A percentile compares a stretch with the other conserved stretches of the same genome.
phyloP scores from a whole-genome alignment of 2,797 vertebrate species.

The Siniperca scherzeri region DNA sequence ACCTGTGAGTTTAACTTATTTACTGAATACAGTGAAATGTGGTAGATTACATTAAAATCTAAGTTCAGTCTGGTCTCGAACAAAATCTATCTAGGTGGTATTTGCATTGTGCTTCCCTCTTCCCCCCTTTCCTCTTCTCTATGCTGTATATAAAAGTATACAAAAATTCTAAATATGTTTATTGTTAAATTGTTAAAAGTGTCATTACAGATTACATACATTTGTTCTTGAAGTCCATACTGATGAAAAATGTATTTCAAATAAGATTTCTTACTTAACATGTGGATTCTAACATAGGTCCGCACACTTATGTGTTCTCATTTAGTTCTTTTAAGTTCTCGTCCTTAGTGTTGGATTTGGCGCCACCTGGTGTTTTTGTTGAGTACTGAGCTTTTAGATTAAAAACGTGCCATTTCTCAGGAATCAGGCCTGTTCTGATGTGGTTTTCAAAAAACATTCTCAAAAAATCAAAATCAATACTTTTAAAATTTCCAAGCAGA shows the following conservation, averaged over 20 bases:
- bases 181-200: conserved; percentile 40
- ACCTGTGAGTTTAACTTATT: neutral
- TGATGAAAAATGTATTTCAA: conserved; percentile 48
- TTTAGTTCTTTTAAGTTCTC: conserved; percentile 40
- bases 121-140: too few relatives aligned
- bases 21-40: neutral
- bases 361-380: neutral
- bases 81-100: too few relatives aligned
- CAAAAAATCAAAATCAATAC: too few relatives aligned
- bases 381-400: conserved; percentile 52
- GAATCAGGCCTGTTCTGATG: conserved; percentile 48
- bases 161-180: conserved; percentile 56
- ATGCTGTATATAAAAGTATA: conserved; percentile 62
- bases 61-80: neutral
- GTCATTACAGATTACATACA: conserved; percentile 31
- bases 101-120: too few relatives aligned
- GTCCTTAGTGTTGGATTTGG: conserved; percentile 32
- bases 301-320: conserved; percentile 52
- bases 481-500: neutral
- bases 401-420: conserved; percentile 72
- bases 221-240: conserved; percentile 46
- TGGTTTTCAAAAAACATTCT: too few relatives aligned
- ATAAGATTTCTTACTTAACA: conserved; percentile 44
- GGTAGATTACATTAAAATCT: neutral
- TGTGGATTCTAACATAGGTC: conserved; percentile 71